Evolutionary conservation across 1,140 invertebrate genomes (phyloP).

Genomic region (Hycleus cichorii): DNA sequence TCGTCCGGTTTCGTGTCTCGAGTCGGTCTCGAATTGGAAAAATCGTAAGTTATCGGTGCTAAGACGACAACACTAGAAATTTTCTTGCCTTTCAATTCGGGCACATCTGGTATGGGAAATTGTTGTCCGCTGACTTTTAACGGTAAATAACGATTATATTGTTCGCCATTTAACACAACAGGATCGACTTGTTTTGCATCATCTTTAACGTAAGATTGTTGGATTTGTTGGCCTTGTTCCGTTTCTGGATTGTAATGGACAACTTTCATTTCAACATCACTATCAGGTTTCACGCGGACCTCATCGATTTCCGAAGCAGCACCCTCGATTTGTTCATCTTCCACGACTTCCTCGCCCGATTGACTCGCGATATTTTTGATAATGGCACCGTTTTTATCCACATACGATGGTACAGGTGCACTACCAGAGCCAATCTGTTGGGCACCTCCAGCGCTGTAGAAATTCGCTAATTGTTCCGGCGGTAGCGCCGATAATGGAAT

Average conservation of each 20-base stretch:
- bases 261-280: constrained; percentile 74
- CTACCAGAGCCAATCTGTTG: constrained; percentile 56
- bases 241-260: constrained; percentile 70
- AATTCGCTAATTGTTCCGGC: constrained; percentile 77
- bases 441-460: constrained; percentile 68
- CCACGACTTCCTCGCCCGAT: not conserved
- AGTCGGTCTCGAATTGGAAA: constrained; percentile 37
- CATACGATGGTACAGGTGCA: constrained; percentile 55
- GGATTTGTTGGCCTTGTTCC: constrained; percentile 60
- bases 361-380: constrained; percentile 14
- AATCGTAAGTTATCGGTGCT: constrained; percentile 62
- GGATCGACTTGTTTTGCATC: constrained; percentile 66
- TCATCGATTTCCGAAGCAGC: constrained; percentile 47
- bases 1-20: constrained; percentile 47
- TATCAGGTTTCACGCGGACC: constrained; percentile 45
- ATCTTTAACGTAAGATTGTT: constrained; percentile 62
- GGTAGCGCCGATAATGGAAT: constrained; percentile 74
- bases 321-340: constrained; percentile 35
- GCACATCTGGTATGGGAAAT: constrained; percentile 70
- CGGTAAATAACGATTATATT: constrained; percentile 71
- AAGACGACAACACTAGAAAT: constrained; percentile 75
- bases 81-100: constrained; percentile 61
- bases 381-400: constrained; percentile 49
- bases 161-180: constrained; percentile 61
- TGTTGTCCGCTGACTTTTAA: constrained; percentile 75